Base-by-base conservation (phyloP, 2,797 vertebrate species). In the Aselliscus stoliczkanus region DNA sequence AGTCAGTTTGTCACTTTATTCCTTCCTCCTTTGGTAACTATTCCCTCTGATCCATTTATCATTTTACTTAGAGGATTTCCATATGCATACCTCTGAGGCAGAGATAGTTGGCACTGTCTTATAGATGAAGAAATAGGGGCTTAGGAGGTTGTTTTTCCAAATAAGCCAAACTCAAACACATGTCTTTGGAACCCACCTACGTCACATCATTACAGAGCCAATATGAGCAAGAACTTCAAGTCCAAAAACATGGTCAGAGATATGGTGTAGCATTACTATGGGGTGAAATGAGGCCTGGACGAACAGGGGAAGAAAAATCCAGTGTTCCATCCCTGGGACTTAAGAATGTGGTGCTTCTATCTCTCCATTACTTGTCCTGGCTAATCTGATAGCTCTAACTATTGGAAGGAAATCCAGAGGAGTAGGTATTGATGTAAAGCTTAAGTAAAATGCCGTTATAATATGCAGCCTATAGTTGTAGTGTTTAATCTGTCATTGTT, bases 401-500 rank as follows among this genome's bases (percentile, higher is more conserved):
- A 39, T 56, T 56, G 77, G 18, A 80, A 96, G 95, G 80, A 97
- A 97, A 89, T 64, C 93, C 0, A 20, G 65, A 97, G 84, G 86
- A 94, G 88, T 97, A 94, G 90, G 85, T 97, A 96, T 92, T 91
- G 95, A 97, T 94, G 67, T 76, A 95, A 97, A 98, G 97, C 95
- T 81, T 85, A 97, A 96, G 90, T 97, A 96, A 97, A 97, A 97
- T 89, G 82, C 83, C 86, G 11, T 98, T 97, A 95, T 97, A 96
- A 97, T 50, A 83, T 95, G 97, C 95, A 97, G 96, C 77, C 94
- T 96, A 79, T 34, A 91, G 93, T 52, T 96, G 94, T 94, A 87
- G 89, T 98, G 77, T 97, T 98, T 97, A 97, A 98, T 98, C 97
- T 96, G 17, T 94, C 83, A 69, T 84, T 54, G 88, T 89, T 97